Evolutionary conservation across 2,888 invertebrate genomes (phyloP).

Genomic region (Tetropium fuscum): DNA sequence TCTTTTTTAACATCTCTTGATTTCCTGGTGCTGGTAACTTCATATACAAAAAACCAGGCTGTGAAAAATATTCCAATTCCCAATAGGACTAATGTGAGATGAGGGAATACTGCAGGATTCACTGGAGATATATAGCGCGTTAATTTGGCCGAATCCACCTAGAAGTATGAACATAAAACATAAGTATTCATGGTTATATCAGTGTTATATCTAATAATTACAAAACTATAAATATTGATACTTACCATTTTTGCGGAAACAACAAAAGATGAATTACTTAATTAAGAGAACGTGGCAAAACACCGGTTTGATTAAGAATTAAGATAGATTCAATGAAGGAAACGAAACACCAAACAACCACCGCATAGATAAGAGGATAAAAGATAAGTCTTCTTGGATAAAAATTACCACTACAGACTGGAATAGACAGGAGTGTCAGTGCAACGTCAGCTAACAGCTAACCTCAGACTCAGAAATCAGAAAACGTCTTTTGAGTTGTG

Average conservation of each 20-base stretch:
- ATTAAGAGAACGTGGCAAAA: slow-evolving; percentile 17
- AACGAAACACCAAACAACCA: slow-evolving; percentile 15
- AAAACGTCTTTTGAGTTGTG: too few species aligned
- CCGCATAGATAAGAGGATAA: too few species aligned
- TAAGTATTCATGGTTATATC: background rate
- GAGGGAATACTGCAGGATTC: slow-evolving; percentile 95
- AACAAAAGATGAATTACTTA: background rate
- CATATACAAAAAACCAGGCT: slow-evolving; percentile 99
- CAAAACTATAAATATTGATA: slow-evolving; percentile 2
- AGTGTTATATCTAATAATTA: background rate
- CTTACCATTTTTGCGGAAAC: slow-evolving; percentile 10
- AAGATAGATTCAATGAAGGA: background rate
- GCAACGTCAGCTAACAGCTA: too few species aligned
- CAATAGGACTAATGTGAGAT: slow-evolving; percentile 89
- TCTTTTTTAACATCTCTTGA: slow-evolving; percentile 90
- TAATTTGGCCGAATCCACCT: slow-evolving; percentile 71
- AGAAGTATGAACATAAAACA: too few species aligned
- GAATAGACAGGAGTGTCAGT: too few species aligned
- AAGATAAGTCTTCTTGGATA: too few species aligned
- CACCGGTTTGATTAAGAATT: background rate
- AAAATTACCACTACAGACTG: too few species aligned
- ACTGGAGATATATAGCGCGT: slow-evolving; percentile 94
- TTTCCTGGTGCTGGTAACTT: slow-evolving; percentile 90
- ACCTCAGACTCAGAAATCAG: too few species aligned
- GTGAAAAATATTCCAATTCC: slow-evolving; percentile 98